Conservation (phyloP, 2,797 vertebrate species). For the Orientallactaga sibirica region DNA sequence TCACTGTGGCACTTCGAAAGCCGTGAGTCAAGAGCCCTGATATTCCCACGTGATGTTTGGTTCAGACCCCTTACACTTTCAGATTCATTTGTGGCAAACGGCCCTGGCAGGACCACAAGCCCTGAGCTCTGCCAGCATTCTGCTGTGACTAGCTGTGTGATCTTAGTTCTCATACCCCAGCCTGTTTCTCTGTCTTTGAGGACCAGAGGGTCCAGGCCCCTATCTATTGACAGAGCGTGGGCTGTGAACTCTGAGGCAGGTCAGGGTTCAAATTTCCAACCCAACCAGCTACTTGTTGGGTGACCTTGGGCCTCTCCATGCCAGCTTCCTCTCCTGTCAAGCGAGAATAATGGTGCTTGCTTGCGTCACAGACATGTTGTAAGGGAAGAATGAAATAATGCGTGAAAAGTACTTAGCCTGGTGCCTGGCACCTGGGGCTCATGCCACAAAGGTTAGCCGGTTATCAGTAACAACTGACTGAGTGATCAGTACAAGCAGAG, state of each 20-base stretch:
- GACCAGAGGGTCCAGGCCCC: neutral
- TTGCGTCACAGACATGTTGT: neutral
- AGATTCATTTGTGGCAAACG: neutral
- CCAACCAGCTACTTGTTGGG: neutral
- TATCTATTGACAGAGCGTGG: neutral
- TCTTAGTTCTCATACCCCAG: too few species aligned
- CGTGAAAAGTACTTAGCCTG: fast-evolving
- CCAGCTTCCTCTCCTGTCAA: constrained; percentile 37
- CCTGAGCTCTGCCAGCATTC: neutral
- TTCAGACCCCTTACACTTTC: neutral
- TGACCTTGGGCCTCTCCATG: neutral
- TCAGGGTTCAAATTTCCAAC: constrained; percentile 46
- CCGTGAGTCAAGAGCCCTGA: constrained; percentile 88
- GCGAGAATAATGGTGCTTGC: neutral
- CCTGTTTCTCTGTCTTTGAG: neutral
- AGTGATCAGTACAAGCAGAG: neutral
- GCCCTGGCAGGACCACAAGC: neutral
- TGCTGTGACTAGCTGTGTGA: neutral
- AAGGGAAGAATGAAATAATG: neutral
- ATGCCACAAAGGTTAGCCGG: neutral
- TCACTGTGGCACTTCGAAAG: constrained; percentile 96
- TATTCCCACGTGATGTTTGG: neutral
- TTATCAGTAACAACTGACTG: neutral
- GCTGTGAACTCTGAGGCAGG: neutral
- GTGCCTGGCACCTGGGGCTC: fast-evolving